Conservation (phyloP, 2,888 invertebrate species). For the Lottia scabra region DNA sequence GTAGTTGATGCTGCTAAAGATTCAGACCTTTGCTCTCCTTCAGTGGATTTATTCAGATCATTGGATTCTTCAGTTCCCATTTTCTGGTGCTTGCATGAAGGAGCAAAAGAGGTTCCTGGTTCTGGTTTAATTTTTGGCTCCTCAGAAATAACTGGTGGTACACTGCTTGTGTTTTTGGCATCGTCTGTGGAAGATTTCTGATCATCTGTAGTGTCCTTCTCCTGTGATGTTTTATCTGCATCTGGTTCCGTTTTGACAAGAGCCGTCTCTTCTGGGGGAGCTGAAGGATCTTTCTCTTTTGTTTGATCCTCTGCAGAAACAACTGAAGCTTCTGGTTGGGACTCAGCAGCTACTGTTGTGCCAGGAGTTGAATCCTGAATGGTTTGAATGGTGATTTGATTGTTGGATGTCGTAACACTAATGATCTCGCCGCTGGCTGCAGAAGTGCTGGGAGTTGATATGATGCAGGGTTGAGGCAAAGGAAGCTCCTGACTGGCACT, state of each 20-base stretch:
- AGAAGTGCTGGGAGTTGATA: neutral
- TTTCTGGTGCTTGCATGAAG: too few species aligned
- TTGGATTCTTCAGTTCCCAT: too few species aligned
- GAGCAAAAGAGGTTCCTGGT: too few species aligned
- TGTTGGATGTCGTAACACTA: neutral
- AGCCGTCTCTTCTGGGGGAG: neutral
- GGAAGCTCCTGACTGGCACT: neutral
- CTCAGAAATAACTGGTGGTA: too few species aligned
- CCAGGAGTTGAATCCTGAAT: neutral
- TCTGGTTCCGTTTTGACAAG: too few species aligned
- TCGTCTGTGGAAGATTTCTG: too few species aligned
- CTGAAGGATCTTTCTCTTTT: slow-evolving; percentile 14
- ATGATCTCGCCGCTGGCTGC: neutral
- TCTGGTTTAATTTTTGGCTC: too few species aligned
- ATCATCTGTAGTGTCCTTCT: too few species aligned
- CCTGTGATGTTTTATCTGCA: too few species aligned
- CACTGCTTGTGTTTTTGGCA: too few species aligned
- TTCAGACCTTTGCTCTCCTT: neutral
- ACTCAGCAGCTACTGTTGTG: slow-evolving; percentile 23
- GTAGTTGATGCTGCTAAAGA: slow-evolving; percentile 3
- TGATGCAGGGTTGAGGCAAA: neutral
- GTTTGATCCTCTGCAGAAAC: neutral
- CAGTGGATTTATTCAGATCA: too few species aligned
- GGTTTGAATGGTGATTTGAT: neutral
- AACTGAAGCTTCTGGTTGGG: neutral